A percentile compares a stretch with the other conserved stretches of the same genome.
Evolutionary conservation across 1,140 invertebrate species (phyloP).

Genomic region (Archegozetes longisetosus): DNA sequence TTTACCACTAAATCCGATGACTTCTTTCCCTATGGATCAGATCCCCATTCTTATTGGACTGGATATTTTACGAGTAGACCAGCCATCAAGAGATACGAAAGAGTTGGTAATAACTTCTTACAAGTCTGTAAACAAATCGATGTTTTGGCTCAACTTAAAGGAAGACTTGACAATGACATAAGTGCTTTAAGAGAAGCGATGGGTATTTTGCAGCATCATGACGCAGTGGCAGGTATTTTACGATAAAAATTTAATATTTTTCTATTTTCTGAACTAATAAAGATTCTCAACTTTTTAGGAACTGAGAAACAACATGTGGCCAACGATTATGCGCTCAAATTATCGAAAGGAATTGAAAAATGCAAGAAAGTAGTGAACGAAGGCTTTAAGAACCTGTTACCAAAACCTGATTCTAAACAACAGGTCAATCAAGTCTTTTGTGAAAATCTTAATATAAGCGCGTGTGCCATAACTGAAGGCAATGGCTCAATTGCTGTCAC

Average conservation of each 20-base stretch:
- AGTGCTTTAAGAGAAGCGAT: constrained; percentile 12
- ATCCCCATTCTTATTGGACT: constrained; percentile 45
- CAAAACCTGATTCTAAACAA: constrained; percentile 33
- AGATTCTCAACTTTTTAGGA: no score
- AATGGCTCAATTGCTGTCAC: constrained; percentile 45
- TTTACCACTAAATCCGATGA: constrained; percentile 46
- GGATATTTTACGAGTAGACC: constrained; percentile 78
- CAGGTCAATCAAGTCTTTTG: constrained; percentile 36
- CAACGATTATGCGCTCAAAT: constrained; percentile 57
- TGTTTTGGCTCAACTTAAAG: constrained; percentile 3
- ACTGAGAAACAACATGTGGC: constrained; percentile 81
- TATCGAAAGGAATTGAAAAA: background rate
- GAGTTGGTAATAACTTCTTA: constrained; percentile 52
- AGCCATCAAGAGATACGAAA: constrained; percentile 33
- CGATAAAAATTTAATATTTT: no score
- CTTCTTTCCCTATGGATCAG: constrained; percentile 60
- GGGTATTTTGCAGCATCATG: constrained; percentile 15
- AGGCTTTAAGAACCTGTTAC: constrained; percentile 41
- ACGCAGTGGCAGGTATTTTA: constrained; percentile 30
- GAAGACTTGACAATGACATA: background rate
- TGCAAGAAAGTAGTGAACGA: constrained; percentile 32
- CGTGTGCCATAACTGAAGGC: constrained; percentile 41
- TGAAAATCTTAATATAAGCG: constrained; percentile 40
- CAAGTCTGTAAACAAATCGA: constrained; percentile 49
- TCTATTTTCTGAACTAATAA: no score